Evolutionary conservation across 2,797 vertebrate genomes (phyloP).

Genomic region (Lacerta bilineata): DNA sequence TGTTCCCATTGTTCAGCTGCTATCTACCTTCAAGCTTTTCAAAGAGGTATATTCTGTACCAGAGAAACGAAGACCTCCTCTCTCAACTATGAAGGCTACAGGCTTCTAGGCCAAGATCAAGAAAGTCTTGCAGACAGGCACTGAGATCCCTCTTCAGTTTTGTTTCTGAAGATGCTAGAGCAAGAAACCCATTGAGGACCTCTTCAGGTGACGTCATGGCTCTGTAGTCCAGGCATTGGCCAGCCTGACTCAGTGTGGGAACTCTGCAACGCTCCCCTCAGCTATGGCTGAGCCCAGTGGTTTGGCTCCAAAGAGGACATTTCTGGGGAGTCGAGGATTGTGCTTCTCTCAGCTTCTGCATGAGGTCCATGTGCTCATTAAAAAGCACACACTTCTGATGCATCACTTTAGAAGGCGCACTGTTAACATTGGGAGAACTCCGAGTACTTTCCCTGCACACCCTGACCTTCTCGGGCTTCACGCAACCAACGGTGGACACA

Average conservation of each 20-base stretch:
- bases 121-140: background rate
- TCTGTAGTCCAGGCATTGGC: background rate
- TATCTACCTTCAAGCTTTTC: background rate
- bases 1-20: background rate
- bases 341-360: too few relatives aligned
- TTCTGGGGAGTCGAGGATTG: background rate
- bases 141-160: background rate
- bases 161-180: background rate
- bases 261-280: background rate
- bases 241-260: background rate
- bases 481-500: background rate
- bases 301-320: background rate
- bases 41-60: background rate
- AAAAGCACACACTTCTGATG: background rate
- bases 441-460: background rate
- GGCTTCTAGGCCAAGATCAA: background rate
- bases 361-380: too few relatives aligned
- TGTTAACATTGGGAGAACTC: background rate
- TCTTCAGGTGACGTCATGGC: background rate
- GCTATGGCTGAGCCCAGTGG: too few relatives aligned
- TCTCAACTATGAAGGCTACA: accelerated
- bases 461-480: background rate
- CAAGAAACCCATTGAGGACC: background rate
- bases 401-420: background rate
- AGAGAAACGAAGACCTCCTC: background rate